Evolutionary conservation across 2,888 invertebrate species (phyloP), one percentile per base, ranked within the genome.

Genomic region (Elgonia sp.): DNA sequence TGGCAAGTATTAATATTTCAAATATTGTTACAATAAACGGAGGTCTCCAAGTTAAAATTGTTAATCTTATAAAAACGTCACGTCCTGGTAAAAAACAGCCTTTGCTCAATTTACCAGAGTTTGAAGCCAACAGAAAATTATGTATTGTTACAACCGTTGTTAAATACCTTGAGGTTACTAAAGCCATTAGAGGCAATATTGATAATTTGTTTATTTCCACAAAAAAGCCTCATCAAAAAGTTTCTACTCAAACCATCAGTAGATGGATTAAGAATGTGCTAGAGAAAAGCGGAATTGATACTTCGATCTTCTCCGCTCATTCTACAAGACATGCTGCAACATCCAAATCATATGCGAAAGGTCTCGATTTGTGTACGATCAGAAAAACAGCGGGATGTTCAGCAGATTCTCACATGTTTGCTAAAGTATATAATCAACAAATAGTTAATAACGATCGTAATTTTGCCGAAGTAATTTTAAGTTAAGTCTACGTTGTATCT

Each of bases 271-370:
- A 55, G 7, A n/a, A 55, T 18, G 55, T 55, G 12, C 3, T 55
- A 55, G 55, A 20, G n/a, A 20, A 55, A 9, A 55, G 55, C 18
- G 55, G 55, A 7, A 9, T 55, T 4, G 18, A 55, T 14, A 20
- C 20, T 55, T 55, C 55, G 9, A 20, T 55, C 2, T 55, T 55
- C n/a, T 18, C 55, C 8, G 55, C 18, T 20, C 55, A 55, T 7
- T 55, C 55, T 55, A 55, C 55, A 7, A n/a, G 55, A 55, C 55
- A 55, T 55, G 55, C 55, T 14, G n/a, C n/a, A n/a, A 55, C 55
- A 3, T 55, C 55, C 12, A 18, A 18, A 55, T n/a, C 55, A 20
- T 55, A 18, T 55, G 55, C 55, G 9, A 18, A 14, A 18, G 55
- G 55, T 55, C 20, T 55, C 4, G 9, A 55, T 55, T 55, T 55